Evolutionary conservation across 2,888 invertebrate genomes (phyloP).

Genomic region (Urechis unicinctus): DNA sequence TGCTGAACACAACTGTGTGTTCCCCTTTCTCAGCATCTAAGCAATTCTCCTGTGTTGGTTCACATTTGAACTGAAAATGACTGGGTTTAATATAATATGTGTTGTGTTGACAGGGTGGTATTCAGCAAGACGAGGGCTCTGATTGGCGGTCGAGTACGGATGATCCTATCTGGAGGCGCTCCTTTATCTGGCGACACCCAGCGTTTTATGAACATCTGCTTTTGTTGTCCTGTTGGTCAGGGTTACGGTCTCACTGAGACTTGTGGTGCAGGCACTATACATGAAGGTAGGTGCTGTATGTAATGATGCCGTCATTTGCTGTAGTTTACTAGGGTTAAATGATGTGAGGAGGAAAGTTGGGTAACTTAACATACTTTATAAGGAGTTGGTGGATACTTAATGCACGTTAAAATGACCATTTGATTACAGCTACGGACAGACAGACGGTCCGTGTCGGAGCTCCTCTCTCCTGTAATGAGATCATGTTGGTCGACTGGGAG

Average conservation of each 20-base stretch:
- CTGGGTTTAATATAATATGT: not conserved
- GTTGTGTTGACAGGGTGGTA: constrained; percentile 53
- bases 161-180: constrained; percentile 90
- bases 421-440: constrained; percentile 57
- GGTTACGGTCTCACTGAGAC: constrained; percentile 98
- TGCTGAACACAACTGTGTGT: not conserved
- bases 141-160: constrained; percentile 75
- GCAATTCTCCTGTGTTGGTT: not conserved
- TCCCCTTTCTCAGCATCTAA: not conserved
- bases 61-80: not conserved
- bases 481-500: constrained; percentile 84
- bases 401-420: too few relatives aligned
- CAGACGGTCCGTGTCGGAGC: constrained; percentile 81
- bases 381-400: too few relatives aligned
- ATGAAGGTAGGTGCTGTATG: constrained; percentile 33
- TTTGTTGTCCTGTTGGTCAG: constrained; percentile 83
- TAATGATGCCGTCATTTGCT: constrained; percentile 1
- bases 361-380: not conserved
- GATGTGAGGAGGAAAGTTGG: too few relatives aligned
- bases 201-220: constrained; percentile 82
- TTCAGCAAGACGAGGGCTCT: constrained; percentile 65
- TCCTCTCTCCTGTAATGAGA: constrained; percentile 76
- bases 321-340: not conserved
- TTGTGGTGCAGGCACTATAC: constrained; percentile 73
- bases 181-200: constrained; percentile 93